These are phyloP conservation scores for Sorex araneus DNA, from an alignment of 2,113 vertebrate species.

Conservation along the genomic window DNA sequence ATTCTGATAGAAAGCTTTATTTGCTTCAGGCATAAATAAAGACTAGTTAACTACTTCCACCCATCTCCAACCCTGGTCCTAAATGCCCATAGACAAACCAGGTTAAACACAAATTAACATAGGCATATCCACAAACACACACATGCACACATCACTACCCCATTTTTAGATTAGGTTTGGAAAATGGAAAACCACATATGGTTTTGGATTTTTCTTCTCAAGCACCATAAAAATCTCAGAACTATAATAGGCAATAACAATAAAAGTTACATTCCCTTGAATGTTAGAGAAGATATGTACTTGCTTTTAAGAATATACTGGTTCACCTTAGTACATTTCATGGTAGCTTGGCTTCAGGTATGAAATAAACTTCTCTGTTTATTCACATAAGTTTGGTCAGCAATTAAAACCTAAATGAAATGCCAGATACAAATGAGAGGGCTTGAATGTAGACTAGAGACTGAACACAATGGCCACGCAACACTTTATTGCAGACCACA, in stretches of 20 bases:
- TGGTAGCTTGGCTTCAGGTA: not conserved
- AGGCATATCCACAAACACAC: not conserved
- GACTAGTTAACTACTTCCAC: not conserved
- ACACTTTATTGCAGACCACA: too few relatives aligned
- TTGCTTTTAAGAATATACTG: not conserved
- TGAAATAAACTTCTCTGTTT: too few relatives aligned
- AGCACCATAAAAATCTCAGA: not conserved
- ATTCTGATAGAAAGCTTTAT: not conserved
- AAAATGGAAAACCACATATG: slow-evolving; percentile 30
- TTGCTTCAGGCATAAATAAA: slow-evolving; percentile 13
- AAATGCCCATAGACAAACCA: not conserved
- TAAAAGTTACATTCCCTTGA: not conserved
- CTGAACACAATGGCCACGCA: too few relatives aligned
- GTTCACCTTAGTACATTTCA: not conserved
- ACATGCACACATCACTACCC: not conserved
- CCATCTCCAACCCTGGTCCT: not conserved
- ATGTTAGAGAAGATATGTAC: not conserved
- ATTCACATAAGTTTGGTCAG: not conserved
- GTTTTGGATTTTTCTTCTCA: not conserved
- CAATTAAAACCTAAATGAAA: slow-evolving; percentile 2
- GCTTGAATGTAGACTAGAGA: too few relatives aligned
- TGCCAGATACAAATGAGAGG: not conserved
- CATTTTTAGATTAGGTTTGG: not conserved
- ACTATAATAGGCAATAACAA: slow-evolving; percentile 14
- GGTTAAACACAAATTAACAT: not conserved